Evolutionary conservation across 2,113 vertebrate genomes (phyloP).

Genomic region (Azemiops feae): DNA sequence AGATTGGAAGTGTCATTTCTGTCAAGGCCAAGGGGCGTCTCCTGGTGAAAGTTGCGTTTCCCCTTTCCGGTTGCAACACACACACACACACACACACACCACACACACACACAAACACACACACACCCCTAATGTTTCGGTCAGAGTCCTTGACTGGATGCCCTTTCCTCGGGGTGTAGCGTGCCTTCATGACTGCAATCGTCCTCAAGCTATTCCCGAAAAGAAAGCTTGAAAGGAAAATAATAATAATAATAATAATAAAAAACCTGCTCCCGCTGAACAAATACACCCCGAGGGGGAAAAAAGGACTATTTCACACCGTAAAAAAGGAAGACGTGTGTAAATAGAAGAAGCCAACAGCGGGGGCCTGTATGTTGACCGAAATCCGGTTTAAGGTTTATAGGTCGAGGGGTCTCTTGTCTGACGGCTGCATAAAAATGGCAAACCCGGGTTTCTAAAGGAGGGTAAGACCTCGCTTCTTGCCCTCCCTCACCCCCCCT

Average conservation of each 20-base stretch:
- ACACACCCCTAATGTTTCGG: fast-evolving
- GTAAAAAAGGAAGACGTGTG: not conserved
- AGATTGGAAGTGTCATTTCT: not conserved
- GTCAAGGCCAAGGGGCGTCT: not conserved
- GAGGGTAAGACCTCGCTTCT: not conserved
- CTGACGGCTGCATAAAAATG: not conserved
- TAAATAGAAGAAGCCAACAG: not conserved
- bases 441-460: not conserved
- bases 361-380: not conserved
- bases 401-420: not conserved
- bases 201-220: not conserved
- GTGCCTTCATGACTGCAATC: fast-evolving
- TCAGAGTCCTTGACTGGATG: not conserved
- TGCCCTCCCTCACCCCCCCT: fast-evolving
- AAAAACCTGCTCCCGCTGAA: not conserved
- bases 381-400: not conserved
- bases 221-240: not conserved
- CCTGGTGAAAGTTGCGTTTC: not conserved
- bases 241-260: fast-evolving
- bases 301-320: not conserved
- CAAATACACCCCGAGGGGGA: not conserved
- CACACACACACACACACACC: not conserved
- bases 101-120: not conserved
- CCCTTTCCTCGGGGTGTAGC: not conserved
- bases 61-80: too few species aligned